Percentiles rank a stretch among this genome's conserved stretches.
Evolutionary conservation across 2,888 invertebrate species (phyloP).

Genomic region (Xanthorhoe spadicearia): DNA sequence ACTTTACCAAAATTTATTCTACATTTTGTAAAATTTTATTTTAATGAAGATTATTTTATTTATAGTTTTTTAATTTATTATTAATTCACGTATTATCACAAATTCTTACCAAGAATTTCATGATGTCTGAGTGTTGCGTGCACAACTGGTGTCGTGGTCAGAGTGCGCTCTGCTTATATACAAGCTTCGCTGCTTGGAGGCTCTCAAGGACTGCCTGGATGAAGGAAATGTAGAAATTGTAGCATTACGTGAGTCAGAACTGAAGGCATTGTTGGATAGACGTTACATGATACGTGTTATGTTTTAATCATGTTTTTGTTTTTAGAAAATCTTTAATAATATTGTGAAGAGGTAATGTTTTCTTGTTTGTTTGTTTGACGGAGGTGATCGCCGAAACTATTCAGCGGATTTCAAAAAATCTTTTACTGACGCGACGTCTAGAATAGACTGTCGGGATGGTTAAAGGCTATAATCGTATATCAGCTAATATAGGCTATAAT

Average conservation of each 20-base stretch:
- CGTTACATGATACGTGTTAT: neutral
- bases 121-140: conserved; percentile 40
- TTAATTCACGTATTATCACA: conserved; percentile 7
- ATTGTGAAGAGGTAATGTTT: no score
- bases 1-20: no score
- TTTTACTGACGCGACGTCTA: no score
- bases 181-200: conserved; percentile 15
- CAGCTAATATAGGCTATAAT: no score
- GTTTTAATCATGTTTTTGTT: neutral
- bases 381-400: no score
- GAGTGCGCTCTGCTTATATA: conserved; percentile 36
- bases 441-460: no score
- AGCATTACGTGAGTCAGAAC: conserved; percentile 17
- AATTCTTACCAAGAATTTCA: conserved; percentile 48
- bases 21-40: no score
- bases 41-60: no score
- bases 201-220: conserved; percentile 39
- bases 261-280: neutral
- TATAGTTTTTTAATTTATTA: neutral
- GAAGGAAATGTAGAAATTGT: conserved; percentile 33
- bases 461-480: no score
- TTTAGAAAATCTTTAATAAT: neutral
- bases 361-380: no score
- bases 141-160: conserved; percentile 38
- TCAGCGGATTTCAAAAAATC: no score